Base-by-base conservation (phyloP, 2,797 vertebrate species). In the Hydrophis major region DNA sequence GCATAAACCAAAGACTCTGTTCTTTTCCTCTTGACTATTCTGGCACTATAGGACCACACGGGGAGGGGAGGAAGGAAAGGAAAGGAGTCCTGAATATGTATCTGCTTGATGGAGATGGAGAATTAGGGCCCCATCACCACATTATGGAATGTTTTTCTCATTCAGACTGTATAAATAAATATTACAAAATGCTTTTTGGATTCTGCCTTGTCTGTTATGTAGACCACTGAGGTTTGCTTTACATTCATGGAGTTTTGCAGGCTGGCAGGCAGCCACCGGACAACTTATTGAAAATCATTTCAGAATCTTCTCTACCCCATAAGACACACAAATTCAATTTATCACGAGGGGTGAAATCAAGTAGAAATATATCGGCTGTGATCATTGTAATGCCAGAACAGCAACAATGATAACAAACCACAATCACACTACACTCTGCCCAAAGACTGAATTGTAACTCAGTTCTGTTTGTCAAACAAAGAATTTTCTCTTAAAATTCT, bases 131-230 rank as follows among this genome's bases (percentile, higher is more conserved):
- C 94, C 93, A 96, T 93, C 94, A 95, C 94, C 89, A 94, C 93
- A 95, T 95, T 96, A 94, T 22, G 53, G 93, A 95, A 92, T 94
- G 86, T 96, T 97, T 96, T 96, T 95, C 50, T 94, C 93, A 94
- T 97, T 97, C 95, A 60, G 93, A 87, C 90, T 96, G 86, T 93
- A 94, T 95, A 97, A 97, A 97, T 97, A 97, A 98, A 97, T 96
- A 96, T 91, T 94, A 78, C 50, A 92, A 95, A 97, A 95, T 92
- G 83, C 89, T 95, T 97, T 97, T 95, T 96, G 95, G 92, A 96
- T 93, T 96, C 89, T 93, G 55, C 92, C 93, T 95, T 69, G 55
- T 95, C 92, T 96, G 0, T 95, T 97, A 90, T 93, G 95, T 92
- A 97, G 97, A 96, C 89, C 93, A 95, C 74, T 74, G 96, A 96